Percentiles rank a stretch among this genome's conserved stretches.
Evolutionary conservation across 1,140 invertebrate species (phyloP).

Genomic region (Uloborus diversus): DNA sequence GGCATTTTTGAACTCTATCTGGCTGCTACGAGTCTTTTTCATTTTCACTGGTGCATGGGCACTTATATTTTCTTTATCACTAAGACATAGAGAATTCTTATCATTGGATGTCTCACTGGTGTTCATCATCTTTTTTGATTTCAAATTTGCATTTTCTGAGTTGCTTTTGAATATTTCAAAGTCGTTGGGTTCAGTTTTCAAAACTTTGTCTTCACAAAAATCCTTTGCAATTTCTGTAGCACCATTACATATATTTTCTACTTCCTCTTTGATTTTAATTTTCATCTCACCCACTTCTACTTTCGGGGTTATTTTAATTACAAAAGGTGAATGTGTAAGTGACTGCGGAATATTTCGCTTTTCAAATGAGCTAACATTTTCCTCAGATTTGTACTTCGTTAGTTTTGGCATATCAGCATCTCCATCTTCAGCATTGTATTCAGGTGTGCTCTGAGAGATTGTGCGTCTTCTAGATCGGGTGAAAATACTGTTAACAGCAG

Average conservation of each 20-base stretch:
- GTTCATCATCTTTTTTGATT: not conserved
- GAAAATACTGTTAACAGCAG: conserved; percentile 42
- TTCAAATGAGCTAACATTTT: conserved; percentile 4
- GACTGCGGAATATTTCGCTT: not conserved
- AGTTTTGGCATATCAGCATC: conserved; percentile 37
- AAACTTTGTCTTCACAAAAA: not conserved
- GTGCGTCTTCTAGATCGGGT: conserved; percentile 38
- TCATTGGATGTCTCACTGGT: conserved; percentile 7
- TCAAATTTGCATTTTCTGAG: conserved; percentile 8
- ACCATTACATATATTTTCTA: not conserved
- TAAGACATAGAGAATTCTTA: conserved; percentile 38
- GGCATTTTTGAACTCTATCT: conserved; percentile 19
- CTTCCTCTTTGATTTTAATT: not conserved
- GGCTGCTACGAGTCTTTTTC: conserved; percentile 18
- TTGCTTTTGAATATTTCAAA: conserved; percentile 19
- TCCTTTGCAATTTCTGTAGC: not conserved
- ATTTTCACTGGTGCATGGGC: conserved; percentile 10
- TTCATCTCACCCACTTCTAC: not conserved
- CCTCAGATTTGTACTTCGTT: conserved; percentile 38
- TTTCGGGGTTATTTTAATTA: conserved; percentile 25
- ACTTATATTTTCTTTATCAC: conserved; percentile 50
- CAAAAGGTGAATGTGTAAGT: conserved; percentile 33
- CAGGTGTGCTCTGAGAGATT: conserved; percentile 16
- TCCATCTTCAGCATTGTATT: not conserved
- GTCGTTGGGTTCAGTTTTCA: not conserved